A percentile compares a stretch with the other conserved stretches of the same genome.
Evolutionary conservation across 2,888 invertebrate species (phyloP).

Genomic region (Biston betularia): DNA sequence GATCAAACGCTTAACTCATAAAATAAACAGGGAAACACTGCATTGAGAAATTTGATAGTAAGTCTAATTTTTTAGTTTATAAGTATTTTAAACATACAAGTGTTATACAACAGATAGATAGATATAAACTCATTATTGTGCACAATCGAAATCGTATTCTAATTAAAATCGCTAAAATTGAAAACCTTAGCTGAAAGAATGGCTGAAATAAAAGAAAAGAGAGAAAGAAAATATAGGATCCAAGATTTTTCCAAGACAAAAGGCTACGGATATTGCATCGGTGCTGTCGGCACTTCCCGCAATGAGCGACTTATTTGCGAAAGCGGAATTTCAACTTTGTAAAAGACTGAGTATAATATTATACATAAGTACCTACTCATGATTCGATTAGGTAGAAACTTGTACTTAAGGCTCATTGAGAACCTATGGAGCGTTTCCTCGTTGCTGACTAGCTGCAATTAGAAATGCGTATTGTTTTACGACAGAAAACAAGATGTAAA

Average conservation of each 20-base stretch:
- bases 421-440: too few species aligned
- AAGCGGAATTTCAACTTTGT: conserved; percentile 28
- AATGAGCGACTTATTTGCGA: conserved; percentile 35
- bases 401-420: too few species aligned
- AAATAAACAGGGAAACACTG: too few species aligned
- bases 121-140: too few species aligned
- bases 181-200: neutral
- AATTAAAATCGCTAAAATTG: neutral
- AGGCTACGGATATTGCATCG: conserved; percentile 49
- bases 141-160: neutral
- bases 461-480: neutral
- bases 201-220: conserved; percentile 6
- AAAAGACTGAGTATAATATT: conserved; percentile 11
- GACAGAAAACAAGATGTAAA: too few species aligned
- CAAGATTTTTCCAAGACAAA: conserved; percentile 43
- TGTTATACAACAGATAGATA: too few species aligned
- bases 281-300: conserved; percentile 38
- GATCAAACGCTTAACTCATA: too few species aligned
- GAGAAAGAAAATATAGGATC: conserved; percentile 28
- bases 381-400: neutral
- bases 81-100: too few species aligned
- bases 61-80: too few species aligned
- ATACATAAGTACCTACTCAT: neutral
- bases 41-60: too few species aligned
- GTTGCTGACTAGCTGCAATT: neutral